Conservation (phyloP, 2,797 vertebrate species). For the Danio jaintianensis region DNA sequence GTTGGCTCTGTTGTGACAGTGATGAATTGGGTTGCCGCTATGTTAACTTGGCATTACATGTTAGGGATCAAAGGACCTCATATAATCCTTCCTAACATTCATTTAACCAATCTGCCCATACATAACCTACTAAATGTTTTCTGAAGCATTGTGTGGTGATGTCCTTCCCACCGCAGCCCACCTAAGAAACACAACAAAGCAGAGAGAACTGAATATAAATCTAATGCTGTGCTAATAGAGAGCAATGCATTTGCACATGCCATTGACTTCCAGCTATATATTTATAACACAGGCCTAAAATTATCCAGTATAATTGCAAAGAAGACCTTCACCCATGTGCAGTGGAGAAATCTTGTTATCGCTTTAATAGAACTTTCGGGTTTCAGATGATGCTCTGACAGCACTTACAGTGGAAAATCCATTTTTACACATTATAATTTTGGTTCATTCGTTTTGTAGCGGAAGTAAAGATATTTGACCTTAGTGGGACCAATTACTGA, state of each 20-base stretch:
- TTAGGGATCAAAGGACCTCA: constrained; percentile 45
- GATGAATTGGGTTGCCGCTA: constrained; percentile 66
- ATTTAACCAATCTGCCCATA: constrained; percentile 43
- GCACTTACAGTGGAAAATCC: constrained; percentile 8
- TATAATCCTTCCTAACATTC: constrained; percentile 53
- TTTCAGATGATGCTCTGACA: constrained; percentile 7
- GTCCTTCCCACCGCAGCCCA: background rate
- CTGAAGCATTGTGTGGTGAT: constrained; percentile 3
- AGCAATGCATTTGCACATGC: constrained; percentile 10
- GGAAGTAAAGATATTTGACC: constrained; percentile 20
- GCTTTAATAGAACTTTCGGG: constrained; percentile 20
- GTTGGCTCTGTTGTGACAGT: constrained; percentile 65
- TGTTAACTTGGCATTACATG: constrained; percentile 63
- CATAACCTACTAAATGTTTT: background rate
- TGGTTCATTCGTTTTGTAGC: constrained; percentile 9
- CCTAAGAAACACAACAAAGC: constrained; percentile 2
- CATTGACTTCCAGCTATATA: constrained; percentile 24
- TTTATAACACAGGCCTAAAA: background rate
- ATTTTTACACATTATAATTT: constrained; percentile 30
- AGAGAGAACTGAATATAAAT: constrained; percentile 1
- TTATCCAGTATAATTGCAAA: constrained; percentile 45
- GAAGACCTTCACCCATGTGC: background rate
- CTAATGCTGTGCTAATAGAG: background rate
- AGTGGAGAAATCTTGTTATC: constrained; percentile 40
- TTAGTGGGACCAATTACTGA: constrained; percentile 23